phyloP scores from a whole-genome alignment of 1,140 invertebrate species.

The Pseudomyrmex sp. region DNA sequence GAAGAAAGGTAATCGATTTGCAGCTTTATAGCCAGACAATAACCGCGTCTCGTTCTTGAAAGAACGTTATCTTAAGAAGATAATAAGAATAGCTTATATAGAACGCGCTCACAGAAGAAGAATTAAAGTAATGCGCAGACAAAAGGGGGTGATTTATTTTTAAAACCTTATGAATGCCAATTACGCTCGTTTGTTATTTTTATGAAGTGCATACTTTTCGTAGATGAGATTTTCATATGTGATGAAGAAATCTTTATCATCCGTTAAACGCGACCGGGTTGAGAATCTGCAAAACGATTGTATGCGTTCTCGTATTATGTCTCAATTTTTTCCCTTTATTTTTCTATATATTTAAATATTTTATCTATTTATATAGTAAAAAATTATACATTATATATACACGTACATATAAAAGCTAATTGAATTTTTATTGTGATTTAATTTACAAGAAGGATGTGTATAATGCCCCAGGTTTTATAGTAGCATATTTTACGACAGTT shows the following conservation, averaged over 20 bases:
- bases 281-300: too few relatives aligned
- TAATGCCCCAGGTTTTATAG: neutral
- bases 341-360: too few relatives aligned
- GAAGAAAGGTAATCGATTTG: conserved; percentile 66
- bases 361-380: neutral
- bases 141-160: conserved; percentile 31
- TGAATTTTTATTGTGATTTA: conserved; percentile 9
- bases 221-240: conserved; percentile 11
- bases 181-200: conserved; percentile 13
- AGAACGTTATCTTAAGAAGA: conserved; percentile 59
- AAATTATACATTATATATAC: neutral
- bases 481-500: neutral
- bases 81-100: conserved; percentile 36
- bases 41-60: conserved; percentile 58
- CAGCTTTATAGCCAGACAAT: conserved; percentile 5
- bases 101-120: conserved; percentile 1
- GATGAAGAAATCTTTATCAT: neutral
- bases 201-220: neutral
- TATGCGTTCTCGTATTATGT: neutral
- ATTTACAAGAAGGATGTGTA: neutral
- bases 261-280: too few relatives aligned
- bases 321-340: neutral
- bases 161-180: conserved; percentile 21
- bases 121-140: conserved; percentile 40
- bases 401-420: neutral